Evolutionary conservation across 2,797 vertebrate genomes (phyloP), one percentile per base, ranked within the genome.

Genomic region (Triplophysa yarkandensis): DNA sequence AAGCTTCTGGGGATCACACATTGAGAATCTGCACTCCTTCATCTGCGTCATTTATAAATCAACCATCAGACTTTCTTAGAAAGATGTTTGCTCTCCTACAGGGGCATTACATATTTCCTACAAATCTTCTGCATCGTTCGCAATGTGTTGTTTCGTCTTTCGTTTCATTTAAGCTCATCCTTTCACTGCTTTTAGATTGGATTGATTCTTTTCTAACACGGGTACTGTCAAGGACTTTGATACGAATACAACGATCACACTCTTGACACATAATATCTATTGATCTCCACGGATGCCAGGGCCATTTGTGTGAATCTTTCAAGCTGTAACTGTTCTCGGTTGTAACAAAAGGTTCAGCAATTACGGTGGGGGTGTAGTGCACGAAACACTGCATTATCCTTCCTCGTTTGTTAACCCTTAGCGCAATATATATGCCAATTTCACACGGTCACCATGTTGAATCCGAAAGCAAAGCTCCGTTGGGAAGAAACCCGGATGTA

Each of bases 81-180:
- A 55, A 11, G 14, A 28, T 41, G 43, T 21, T 23, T 43, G 5
- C 43, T 2, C 19, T 23, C 4, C 9, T 8, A 13, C 30, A 5
- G 65, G 8, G 21, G 50, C 21, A 13, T 52, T 52, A 52, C 21
- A 52, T 14, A 21, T 52, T 25, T 52, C 9, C 23, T 52, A 52
- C 21, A 8, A 7, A 25, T 39, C 66, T 54, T 30, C 41, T 64
- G 9, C 54, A 41, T 68, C 55, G 66, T 55, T 36, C 54, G 48
- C 0, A 32, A 39, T 23, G 36, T 17, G 8, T 54, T 17, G 8
- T 64, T 19, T 41, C 25, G 21, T 25, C 6, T 41, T 11, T 16
- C 3, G 4, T 14, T 48, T 21, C 2, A 10, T 25, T 25, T 25
- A 8, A 2, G 36, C 10, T 28, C 28, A 30, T 43, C 10, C 14